Base-by-base conservation (phyloP, 2,888 invertebrate species). In the Cheilosia urbana region DNA sequence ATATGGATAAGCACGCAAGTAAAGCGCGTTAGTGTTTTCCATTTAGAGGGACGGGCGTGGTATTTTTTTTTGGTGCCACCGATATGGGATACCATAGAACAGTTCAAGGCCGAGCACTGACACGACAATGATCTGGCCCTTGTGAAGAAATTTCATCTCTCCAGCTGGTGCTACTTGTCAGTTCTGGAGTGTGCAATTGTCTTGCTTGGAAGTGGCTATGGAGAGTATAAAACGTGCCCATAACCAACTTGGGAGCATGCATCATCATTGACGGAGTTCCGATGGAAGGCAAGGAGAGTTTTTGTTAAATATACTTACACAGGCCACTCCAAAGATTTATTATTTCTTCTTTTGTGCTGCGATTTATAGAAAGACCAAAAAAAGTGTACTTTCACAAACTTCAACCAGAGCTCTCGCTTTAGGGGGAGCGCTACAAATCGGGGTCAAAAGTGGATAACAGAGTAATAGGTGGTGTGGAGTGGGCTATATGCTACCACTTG, bases 381-480 rank as follows among this genome's bases (percentile, higher is more conserved):
- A 24, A 27, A 53, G 5, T 15, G n/a, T 37, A 13, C 47, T 49
- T 63, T 3, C 3, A n/a, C 55, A 51, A 75, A 57, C 7, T 57
- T 49, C 17, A 42, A 60, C 19, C 0, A 19, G 63, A 63, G n/a
- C 37, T 51, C 24, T 65, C 53, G 19, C 13, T 15, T 13, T 40
- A 13, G 24, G 53, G 42, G 15, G 27, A 51, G 17, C 6, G 1
- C 6, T 9, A 42, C 42, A 57, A 53, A 75, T 75, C 58, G 57
- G 34, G 69, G 80, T 84, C 84, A 80, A 80, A 66, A 66, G 75
- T 84, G 75, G 73, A 78, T 75, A 84, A 65, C 83, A 75, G 49
- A 55, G 65, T 79, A 79, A 75, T 75, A 65, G 73, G 58, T 75
- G 51, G 66, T 45, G 51, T 79, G 21, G 57, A 75, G 53, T 27